Percentiles rank a stretch among this genome's conserved stretches.
These are phyloP conservation scores for Orchestes rusci DNA, from an alignment of 2,888 invertebrate species.

Conservation along the genomic window DNA sequence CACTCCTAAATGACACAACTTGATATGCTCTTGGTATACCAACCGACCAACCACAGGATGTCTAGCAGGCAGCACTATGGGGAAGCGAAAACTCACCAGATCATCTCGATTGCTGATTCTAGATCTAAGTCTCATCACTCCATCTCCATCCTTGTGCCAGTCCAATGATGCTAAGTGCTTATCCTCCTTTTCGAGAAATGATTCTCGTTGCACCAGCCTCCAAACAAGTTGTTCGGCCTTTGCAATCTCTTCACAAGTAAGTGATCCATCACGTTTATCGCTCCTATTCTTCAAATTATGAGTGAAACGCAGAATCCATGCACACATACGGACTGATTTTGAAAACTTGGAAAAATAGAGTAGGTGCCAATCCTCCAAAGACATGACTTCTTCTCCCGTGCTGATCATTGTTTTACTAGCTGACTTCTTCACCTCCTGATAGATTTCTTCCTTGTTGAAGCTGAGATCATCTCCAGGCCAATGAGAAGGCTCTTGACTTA, in stretches of 20 bases:
- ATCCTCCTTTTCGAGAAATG: not conserved
- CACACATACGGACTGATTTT: no score
- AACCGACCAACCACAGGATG: no score
- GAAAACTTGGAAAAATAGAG: no score
- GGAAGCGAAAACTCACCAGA: conserved; percentile 15
- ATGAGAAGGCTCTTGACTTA: not conserved
- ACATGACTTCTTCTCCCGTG: no score
- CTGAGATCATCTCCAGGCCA: no score
- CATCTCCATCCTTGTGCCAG: not conserved
- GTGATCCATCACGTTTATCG: conserved; percentile 1
- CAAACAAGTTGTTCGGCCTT: not conserved
- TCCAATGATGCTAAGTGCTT: no score
- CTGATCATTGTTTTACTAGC: not conserved
- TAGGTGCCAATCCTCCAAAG: conserved; percentile 19
- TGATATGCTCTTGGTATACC: conserved; percentile 16
- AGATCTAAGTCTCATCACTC: not conserved
- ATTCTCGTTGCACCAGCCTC: not conserved
- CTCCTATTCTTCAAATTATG: not conserved
- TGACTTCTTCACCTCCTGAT: conserved; percentile 6
- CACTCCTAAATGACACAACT: conserved; percentile 21
- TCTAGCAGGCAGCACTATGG: conserved; percentile 19
- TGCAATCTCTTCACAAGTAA: no score
- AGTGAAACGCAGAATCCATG: not conserved
- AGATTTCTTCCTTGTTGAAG: no score
- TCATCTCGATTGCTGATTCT: conserved; percentile 1